These are phyloP conservation scores for Linnaemya tessellans DNA, from an alignment of 2,888 invertebrate species.

Conservation along the genomic window DNA sequence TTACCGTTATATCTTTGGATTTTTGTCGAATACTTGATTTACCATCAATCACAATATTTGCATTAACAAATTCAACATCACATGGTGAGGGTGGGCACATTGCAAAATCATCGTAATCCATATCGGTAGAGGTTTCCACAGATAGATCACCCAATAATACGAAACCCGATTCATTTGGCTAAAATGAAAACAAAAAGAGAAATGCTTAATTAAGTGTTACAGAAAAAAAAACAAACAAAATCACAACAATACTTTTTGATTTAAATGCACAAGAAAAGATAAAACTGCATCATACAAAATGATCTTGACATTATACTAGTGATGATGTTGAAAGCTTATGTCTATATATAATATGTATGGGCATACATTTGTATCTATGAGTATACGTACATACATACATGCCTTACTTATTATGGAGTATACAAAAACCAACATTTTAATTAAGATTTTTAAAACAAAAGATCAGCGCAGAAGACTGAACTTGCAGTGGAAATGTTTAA, in stretches of 20 bases:
- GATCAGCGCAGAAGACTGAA: conserved; percentile 31
- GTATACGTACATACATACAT: conserved; percentile 15
- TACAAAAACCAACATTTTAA: conserved; percentile 26
- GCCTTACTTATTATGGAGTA: conserved; percentile 7
- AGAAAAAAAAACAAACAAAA: background rate
- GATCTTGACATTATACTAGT: conserved; percentile 60
- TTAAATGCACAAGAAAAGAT: conserved; percentile 20
- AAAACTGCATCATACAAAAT: conserved; percentile 53
- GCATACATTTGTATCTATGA: background rate
- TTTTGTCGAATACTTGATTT: conserved; percentile 90
- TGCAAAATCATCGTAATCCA: conserved; percentile 85
- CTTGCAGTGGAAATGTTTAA: conserved; percentile 28
- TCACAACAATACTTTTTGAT: conserved; percentile 36
- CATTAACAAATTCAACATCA: conserved; percentile 92
- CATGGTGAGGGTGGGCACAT: conserved; percentile 90
- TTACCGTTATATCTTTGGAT: conserved; percentile 82
- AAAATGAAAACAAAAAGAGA: conserved; percentile 76
- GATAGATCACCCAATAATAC: conserved; percentile 86
- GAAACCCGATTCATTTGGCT: conserved; percentile 87
- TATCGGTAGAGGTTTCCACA: conserved; percentile 86
- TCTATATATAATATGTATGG: background rate
- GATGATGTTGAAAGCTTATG: conserved; percentile 17
- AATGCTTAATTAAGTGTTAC: conserved; percentile 21
- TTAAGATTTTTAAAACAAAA: conserved; percentile 54
- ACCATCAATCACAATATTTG: conserved; percentile 95